Base-by-base conservation (phyloP, 2,797 vertebrate genomes). In the Helarctos malayanus region DNA sequence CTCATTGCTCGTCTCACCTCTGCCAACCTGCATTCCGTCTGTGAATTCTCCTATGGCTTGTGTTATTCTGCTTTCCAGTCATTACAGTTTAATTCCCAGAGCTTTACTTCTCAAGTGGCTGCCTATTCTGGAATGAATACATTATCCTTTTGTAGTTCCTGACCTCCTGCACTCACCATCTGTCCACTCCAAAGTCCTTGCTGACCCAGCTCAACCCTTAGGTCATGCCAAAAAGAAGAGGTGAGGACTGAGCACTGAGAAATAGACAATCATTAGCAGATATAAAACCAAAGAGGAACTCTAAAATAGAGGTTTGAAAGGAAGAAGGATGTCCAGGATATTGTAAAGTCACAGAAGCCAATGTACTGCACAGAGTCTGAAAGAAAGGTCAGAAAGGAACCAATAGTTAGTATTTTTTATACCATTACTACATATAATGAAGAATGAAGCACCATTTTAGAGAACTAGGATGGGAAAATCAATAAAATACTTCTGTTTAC, bases 291-390 rank as follows among this genome's bases (percentile, higher is more conserved):
- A 87, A 87, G n/a, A 59, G 38, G 47, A 84, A 27, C 29, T 69
- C 76, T 79, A 79, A 71, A 94, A 80, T 19, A 65, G 61, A 11
- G 6, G 2, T 56, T 92, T 80, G 32, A 84, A 89, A 89, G 54
- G 45, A 83, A 83, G 35, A 91, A 87, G 0, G 25, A 47, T 63
- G 79, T 56, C 38, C 15, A 73, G 21, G 19, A 38, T 71, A 49
- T 38, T 79, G 8, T 91, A 59, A 65, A 80, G 47, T 86, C 63
- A 83, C 47, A 94, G 88, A 91, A 93, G 19, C 21, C n/a, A 92
- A 21, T 59, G n/a, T 61, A 47, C 4, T 78, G 73, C 29, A 35
- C 56, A 84, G 59, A 29, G 7, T 56, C 54, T 92, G 45, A 71
- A 83, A 69, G 59, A 69, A 61, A 89, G 32, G 1, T 82, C n/a